Percentiles rank a stretch among this genome's conserved stretches.
These are phyloP conservation scores for Peromyscus attwateri DNA, from an alignment of 2,797 vertebrate species.

Conservation along the genomic window DNA sequence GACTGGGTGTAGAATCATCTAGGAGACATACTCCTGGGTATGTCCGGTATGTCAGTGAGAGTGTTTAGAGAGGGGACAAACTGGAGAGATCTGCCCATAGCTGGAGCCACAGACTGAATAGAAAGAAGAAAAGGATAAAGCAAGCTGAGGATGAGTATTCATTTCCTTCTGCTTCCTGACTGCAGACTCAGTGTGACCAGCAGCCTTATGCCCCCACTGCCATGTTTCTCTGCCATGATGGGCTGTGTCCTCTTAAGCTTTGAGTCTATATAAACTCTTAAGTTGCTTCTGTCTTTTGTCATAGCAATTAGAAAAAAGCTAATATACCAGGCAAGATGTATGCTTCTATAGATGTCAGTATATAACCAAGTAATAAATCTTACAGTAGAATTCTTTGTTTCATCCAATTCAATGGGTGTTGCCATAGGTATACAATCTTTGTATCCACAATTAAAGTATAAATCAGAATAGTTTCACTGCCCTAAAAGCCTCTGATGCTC, in stretches of 20 bases:
- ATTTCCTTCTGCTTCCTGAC: background rate
- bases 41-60: background rate
- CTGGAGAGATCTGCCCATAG: background rate
- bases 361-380: background rate
- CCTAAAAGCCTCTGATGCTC: background rate
- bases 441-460: background rate
- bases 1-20: background rate
- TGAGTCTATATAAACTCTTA: background rate
- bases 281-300: background rate
- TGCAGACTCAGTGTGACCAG: too few species aligned
- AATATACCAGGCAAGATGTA: background rate
- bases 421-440: background rate
- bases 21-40: background rate
- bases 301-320: background rate
- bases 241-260: background rate
- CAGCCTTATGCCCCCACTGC: background rate
- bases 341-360: background rate
- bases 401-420: background rate
- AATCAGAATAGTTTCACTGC: background rate
- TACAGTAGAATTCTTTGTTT: background rate
- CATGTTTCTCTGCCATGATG: background rate
- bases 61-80: background rate
- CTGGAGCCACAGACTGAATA: background rate
- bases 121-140: background rate
- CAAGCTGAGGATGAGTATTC: background rate